These are phyloP conservation scores for Rallus crepitans DNA, from an alignment of 2,797 vertebrate species.

Conservation along the genomic window DNA sequence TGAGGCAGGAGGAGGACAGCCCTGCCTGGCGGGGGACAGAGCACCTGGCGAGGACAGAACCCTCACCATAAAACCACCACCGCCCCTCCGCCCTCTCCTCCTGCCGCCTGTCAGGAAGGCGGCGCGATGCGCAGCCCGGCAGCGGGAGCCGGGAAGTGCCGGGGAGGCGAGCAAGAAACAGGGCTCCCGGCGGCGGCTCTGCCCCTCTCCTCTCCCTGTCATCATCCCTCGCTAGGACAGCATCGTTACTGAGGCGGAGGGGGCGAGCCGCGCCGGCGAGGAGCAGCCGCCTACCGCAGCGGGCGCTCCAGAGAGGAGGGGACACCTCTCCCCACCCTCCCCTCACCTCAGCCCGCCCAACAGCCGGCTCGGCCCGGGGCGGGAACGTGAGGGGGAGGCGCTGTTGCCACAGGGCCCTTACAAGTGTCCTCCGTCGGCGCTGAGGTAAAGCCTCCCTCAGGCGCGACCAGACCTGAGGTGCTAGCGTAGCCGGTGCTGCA, in stretches of 20 bases:
- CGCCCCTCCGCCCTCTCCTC: background rate
- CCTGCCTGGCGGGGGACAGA: background rate
- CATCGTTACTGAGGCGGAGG: background rate
- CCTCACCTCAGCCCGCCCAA: background rate
- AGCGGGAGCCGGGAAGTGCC: background rate
- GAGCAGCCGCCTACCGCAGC: background rate
- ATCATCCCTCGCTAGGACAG: slow-evolving; percentile 66
- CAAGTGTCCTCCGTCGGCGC: background rate
- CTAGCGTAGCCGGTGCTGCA: rapidly evolving
- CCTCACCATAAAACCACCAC: background rate
- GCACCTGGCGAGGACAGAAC: background rate
- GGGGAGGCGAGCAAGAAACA: background rate
- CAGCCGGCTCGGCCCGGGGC: background rate
- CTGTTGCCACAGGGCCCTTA: background rate
- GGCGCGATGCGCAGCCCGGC: background rate
- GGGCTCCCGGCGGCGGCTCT: slow-evolving; percentile 32
- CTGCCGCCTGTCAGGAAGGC: background rate
- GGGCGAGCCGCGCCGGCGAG: background rate
- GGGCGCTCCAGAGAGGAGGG: background rate
- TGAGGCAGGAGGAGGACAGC: background rate
- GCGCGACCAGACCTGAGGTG: rapidly evolving
- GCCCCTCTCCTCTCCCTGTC: slow-evolving; percentile 41
- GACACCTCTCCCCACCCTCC: background rate
- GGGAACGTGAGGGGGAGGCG: background rate
- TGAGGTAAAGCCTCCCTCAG: rapidly evolving